Evolutionary conservation across 2,888 invertebrate species (phyloP), one percentile per base, ranked within the genome.

Genomic region (Leucozona laternaria): DNA sequence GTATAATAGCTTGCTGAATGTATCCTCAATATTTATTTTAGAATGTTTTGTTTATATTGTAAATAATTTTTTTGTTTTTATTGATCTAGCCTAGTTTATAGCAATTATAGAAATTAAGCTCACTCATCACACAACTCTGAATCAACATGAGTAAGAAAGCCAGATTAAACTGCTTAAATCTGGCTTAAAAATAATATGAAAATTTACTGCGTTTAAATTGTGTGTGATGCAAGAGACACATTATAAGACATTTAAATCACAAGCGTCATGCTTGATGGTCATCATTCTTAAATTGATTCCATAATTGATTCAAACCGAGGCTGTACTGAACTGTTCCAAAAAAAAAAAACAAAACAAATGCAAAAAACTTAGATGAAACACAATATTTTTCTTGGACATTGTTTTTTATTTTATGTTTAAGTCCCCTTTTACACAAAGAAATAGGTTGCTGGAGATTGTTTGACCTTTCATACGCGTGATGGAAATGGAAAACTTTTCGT

Each of bases 121-220:
- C 68, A 48, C 4, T 17, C 25, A 13, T 8, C 31, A 77, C 22
- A 62, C 22, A 58, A 48, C 25, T 37, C n/a, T n/a, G 11, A n/a
- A 37, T 55, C 17, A 22, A 13, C 45, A 48, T 64, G 25, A 43
- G 6, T 31, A 58, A 11, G 45, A 43, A 11, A 11, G 31, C 31
- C 48, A 66, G 43, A 43, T 22, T 11, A 50, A 71, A 50, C 68
- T 55, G 62, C 57, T 43, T 64, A 48, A 62, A 48, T 80, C 72
- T 66, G 64, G n/a, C 11, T 6, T 64, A 48, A 25, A 20, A 66
- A 48, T 15, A 20, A 62, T 45, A 80, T 80, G 68, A 48, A 62
- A 20, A 80, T 81, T 73, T 68, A 80, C 72, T 15, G 60, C 62
- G 40, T 68, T 85, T 40, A 58, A 80, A 80, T 80, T 72, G 48